phyloP scores from a whole-genome alignment of 2,113 vertebrate species.

The Prionailurus bengalensis region DNA sequence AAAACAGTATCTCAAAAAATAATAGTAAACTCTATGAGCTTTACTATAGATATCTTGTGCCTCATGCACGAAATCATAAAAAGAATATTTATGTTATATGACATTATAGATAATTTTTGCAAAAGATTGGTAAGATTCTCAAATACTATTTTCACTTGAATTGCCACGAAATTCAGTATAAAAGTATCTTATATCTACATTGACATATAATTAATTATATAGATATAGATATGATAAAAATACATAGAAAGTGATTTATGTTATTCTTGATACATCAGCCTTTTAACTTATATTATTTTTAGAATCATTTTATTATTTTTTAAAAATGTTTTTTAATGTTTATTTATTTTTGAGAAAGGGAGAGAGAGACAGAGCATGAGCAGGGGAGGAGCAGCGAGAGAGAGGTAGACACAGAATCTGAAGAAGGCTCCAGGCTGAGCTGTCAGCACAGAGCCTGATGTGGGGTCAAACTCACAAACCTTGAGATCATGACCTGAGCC shows the following conservation, averaged over 20 bases:
- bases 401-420: too few relatives aligned
- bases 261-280: not conserved
- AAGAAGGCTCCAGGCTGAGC: too few relatives aligned
- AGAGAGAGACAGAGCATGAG: too few relatives aligned
- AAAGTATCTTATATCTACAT: not conserved
- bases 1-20: conserved; percentile 4
- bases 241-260: not conserved
- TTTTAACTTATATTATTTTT: not conserved
- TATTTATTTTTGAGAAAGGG: too few relatives aligned
- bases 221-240: not conserved
- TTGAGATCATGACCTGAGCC: too few relatives aligned
- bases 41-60: not conserved
- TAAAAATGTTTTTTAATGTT: too few relatives aligned
- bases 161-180: not conserved
- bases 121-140: not conserved
- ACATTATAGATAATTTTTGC: not conserved
- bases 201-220: conserved; percentile 2
- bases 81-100: not conserved
- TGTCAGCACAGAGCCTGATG: too few relatives aligned
- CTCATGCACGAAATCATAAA: not conserved
- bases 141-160: not conserved
- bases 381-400: too few relatives aligned
- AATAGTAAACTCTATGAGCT: not conserved
- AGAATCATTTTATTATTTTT: not conserved
- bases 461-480: too few relatives aligned